Base-by-base conservation (phyloP, 2,113 vertebrate species). In the Callopanchax toddi region DNA sequence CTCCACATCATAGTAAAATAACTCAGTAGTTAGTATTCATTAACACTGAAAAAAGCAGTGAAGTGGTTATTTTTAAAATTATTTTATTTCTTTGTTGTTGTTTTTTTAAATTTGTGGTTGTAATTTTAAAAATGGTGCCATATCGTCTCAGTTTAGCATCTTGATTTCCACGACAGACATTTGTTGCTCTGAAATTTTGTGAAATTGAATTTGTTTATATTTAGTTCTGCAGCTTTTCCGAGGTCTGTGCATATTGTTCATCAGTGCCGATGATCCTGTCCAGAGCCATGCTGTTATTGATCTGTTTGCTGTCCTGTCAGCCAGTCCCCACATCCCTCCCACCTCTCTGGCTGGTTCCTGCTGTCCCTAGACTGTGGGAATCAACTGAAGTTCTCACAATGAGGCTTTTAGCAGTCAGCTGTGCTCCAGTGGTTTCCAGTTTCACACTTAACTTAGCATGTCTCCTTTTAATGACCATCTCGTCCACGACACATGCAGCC, bases 401-500 rank as follows among this genome's bases (percentile, higher is more conserved):
- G 81, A 84, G 85, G 79, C 79, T 84, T 84, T 90, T 82, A 87
- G 76, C 76, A 86, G 85, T 89, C 85, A 91, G 90, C 78, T 85
- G 82, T 76, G 84, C 88, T 83, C 80, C 79, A 85, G 52, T 88
- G 84, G 78, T 90, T 87, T 91, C 69, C 83, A 86, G 86, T 92
- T 92, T 92, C 90, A 90, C 87, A 91, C 83, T 86, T 84, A 71
- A 82, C 82, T 76, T 88, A 86, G 90, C 87, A 67, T 89, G 81
- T 90, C 87, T 91, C 86, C 84, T 79, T 52, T 74, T 72, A 84
- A 84, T 81, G 51, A 76, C 70, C 69, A 61, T 73, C 80, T 46
- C 85, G 81, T 71, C 76, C 75, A 11, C 34, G 37, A 51, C 57
- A 74, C 79, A 79, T 22, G 54, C 43, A 43, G 76, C 65, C 36